Percentiles rank a stretch among this genome's conserved stretches.
These are phyloP conservation scores for Semaprochilodus insignis DNA, from an alignment of 2,797 vertebrate species.

Conservation along the genomic window DNA sequence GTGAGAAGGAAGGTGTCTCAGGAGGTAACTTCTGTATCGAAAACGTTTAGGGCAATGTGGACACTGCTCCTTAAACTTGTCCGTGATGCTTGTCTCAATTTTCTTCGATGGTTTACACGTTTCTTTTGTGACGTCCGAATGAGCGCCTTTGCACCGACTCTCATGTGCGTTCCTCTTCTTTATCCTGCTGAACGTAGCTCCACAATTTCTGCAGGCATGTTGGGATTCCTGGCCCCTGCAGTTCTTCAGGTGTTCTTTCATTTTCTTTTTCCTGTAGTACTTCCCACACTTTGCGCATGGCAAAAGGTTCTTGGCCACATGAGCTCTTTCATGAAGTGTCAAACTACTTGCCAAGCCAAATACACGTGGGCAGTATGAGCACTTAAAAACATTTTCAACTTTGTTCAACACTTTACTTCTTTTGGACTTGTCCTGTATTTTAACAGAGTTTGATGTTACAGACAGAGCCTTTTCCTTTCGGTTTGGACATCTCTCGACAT, in stretches of 20 bases:
- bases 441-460: background rate
- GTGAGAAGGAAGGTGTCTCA: constrained; percentile 74
- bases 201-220: constrained; percentile 50
- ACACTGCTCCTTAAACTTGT: constrained; percentile 64
- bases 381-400: constrained; percentile 46
- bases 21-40: constrained; percentile 68
- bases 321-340: constrained; percentile 67
- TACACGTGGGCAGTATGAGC: constrained; percentile 71
- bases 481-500: constrained; percentile 68
- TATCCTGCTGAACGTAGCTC: constrained; percentile 16
- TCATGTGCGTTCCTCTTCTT: constrained; percentile 48
- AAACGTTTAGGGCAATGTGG: constrained; percentile 73
- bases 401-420: constrained; percentile 9
- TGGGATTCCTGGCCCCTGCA: constrained; percentile 56
- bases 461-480: background rate
- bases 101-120: constrained; percentile 18
- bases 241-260: constrained; percentile 65
- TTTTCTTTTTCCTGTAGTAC: constrained; percentile 71
- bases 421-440: background rate
- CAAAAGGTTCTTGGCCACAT: constrained; percentile 67
- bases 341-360: constrained; percentile 67
- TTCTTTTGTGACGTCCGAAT: background rate
- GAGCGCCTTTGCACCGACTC: constrained; percentile 32
- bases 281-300: constrained; percentile 72
- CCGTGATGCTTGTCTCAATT: constrained; percentile 14